phyloP scores from a whole-genome alignment of 2,113 vertebrate species.

The Chrysochloris asiatica region DNA sequence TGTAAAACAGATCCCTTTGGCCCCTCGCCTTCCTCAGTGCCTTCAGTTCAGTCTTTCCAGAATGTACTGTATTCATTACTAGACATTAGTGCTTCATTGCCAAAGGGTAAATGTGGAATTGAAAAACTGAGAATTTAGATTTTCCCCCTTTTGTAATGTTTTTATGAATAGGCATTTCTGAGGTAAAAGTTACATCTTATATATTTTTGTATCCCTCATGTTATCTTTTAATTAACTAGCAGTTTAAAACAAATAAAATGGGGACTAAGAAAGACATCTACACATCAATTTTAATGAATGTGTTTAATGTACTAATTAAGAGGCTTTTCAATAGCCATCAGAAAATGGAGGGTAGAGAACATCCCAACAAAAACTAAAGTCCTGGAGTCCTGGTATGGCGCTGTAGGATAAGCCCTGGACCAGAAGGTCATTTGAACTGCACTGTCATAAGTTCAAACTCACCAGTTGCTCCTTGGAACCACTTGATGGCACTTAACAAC shows the following conservation, averaged over 20 bases:
- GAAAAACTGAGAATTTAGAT: constrained; percentile 16
- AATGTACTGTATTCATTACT: not conserved
- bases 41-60: not conserved
- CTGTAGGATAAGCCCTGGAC: no score
- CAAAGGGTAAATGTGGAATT: constrained; percentile 1
- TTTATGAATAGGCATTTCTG: constrained; percentile 6
- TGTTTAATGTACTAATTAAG: not conserved
- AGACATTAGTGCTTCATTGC: not conserved
- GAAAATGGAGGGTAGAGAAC: no score
- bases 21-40: not conserved
- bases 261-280: constrained; percentile 37
- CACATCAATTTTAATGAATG: constrained; percentile 26
- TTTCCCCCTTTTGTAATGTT: not conserved
- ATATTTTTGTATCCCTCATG: not conserved
- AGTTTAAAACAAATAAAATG: constrained; percentile 48
- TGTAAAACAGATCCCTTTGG: not conserved
- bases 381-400: no score
- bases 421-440: no score
- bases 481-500: not conserved
- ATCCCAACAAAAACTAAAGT: no score
- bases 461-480: no score
- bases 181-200: not conserved
- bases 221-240: not conserved
- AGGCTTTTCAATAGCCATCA: constrained; percentile 40
- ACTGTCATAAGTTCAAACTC: no score